phyloP scores from a whole-genome alignment of 92 coral and sea anemone genomes.

The Palythoa heliodiscus region DNA sequence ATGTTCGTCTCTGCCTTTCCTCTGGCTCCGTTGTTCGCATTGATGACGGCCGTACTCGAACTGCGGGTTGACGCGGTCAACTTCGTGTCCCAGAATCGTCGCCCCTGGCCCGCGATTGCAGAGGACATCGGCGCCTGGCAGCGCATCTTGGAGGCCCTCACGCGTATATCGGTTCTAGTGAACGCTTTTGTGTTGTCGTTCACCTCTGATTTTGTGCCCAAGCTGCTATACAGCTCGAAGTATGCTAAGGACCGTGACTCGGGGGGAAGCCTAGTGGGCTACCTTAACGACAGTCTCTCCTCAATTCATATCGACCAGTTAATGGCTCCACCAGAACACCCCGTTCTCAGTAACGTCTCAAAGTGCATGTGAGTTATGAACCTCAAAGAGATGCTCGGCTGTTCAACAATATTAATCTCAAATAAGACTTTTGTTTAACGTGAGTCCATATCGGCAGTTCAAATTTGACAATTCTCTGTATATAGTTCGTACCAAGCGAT shows the following conservation, averaged over 20 bases:
- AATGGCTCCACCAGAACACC: conserved; percentile 57
- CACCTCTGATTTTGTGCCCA: conserved; percentile 86
- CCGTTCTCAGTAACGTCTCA: conserved; percentile 31
- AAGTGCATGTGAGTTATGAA: conserved; percentile 12
- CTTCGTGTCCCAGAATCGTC: conserved; percentile 83
- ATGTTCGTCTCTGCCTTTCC: conserved; percentile 99
- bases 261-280: conserved; percentile 74
- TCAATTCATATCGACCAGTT: conserved; percentile 46
- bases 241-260: conserved; percentile 64
- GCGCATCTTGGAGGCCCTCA: conserved; percentile 61
- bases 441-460: no score
- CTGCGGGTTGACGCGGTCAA: conserved; percentile 95
- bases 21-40: conserved; percentile 88
- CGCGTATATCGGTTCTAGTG: conserved; percentile 70
- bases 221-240: conserved; percentile 65
- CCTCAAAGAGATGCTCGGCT: no score
- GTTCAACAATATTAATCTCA: no score
- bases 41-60: conserved; percentile 79
- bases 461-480: no score
- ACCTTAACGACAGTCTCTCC: conserved; percentile 68
- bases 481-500: no score
- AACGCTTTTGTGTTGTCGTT: conserved; percentile 81
- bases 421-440: no score
- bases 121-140: conserved; percentile 95
- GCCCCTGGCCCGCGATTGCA: conserved; percentile 83